These are phyloP conservation scores for Tenualosa ilisha DNA, from an alignment of 2,797 vertebrate genomes.

Conservation along the genomic window DNA sequence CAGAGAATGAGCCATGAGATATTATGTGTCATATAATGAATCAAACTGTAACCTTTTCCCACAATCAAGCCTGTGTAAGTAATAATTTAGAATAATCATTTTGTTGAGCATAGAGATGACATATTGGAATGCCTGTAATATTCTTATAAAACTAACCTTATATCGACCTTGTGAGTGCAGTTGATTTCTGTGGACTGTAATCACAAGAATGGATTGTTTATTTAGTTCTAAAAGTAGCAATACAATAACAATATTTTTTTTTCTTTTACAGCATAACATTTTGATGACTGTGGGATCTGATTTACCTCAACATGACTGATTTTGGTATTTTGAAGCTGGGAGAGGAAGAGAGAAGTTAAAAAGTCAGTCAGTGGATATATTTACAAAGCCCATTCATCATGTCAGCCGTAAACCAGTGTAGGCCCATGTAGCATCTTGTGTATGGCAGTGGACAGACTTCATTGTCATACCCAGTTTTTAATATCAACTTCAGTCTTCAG, in stretches of 20 bases:
- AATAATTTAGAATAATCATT: no score
- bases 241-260: neutral
- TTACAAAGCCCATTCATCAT: no score
- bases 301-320: conserved; percentile 8
- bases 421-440: neutral
- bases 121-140: neutral
- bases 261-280: no score
- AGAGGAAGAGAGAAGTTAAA: neutral
- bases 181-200: conserved; percentile 53
- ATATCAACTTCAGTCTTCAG: conserved; percentile 36
- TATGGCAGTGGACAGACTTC: neutral
- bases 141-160: conserved; percentile 34
- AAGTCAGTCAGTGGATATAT: neutral
- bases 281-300: neutral
- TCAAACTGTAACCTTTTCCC: no score
- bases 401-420: no score
- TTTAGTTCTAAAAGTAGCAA: neutral
- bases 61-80: no score
- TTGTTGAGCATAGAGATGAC: neutral
- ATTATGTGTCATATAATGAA: neutral
- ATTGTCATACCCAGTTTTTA: conserved; percentile 53
- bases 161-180: conserved; percentile 49
- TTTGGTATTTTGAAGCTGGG: neutral
- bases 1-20: neutral
- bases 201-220: conserved; percentile 22